These are phyloP conservation scores for Cotesia typhae DNA, from an alignment of 1,140 invertebrate genomes.

Conservation along the genomic window DNA sequence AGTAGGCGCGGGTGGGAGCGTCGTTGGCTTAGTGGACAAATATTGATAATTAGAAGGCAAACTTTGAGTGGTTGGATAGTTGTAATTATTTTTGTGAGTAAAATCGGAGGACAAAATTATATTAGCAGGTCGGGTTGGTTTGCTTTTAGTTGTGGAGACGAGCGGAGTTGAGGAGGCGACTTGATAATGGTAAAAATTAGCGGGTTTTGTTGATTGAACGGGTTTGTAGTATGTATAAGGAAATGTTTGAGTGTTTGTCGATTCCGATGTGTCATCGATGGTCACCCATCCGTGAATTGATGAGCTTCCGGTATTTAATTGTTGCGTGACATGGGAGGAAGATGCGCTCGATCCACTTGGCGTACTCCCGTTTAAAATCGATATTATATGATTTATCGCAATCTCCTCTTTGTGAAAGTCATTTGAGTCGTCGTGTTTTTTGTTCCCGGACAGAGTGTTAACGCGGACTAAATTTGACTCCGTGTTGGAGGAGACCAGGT, in stretches of 20 bases:
- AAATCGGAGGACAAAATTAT: constrained; percentile 24
- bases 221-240: constrained; percentile 57
- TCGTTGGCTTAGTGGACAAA: constrained; percentile 56
- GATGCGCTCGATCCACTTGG: constrained; percentile 48
- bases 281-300: constrained; percentile 65
- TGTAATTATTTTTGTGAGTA: neutral
- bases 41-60: constrained; percentile 43
- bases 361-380: constrained; percentile 72
- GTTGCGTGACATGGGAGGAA: constrained; percentile 21
- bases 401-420: constrained; percentile 58
- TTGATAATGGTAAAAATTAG: constrained; percentile 59
- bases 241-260: constrained; percentile 48
- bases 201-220: constrained; percentile 40
- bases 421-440: constrained; percentile 55
- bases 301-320: constrained; percentile 47
- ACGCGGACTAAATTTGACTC: constrained; percentile 61
- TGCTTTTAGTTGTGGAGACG: constrained; percentile 27
- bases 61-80: constrained; percentile 35
- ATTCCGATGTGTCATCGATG: constrained; percentile 57
- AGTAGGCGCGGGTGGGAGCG: constrained; percentile 72
- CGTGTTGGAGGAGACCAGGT: neutral
- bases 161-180: constrained; percentile 48
- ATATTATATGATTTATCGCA: constrained; percentile 70
- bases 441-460: constrained; percentile 56
- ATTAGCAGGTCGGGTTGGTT: constrained; percentile 20